Percentiles rank a stretch among this genome's conserved stretches.
phyloP scores from a whole-genome alignment of 2,888 invertebrate genomes.

The Dicycla oo region DNA sequence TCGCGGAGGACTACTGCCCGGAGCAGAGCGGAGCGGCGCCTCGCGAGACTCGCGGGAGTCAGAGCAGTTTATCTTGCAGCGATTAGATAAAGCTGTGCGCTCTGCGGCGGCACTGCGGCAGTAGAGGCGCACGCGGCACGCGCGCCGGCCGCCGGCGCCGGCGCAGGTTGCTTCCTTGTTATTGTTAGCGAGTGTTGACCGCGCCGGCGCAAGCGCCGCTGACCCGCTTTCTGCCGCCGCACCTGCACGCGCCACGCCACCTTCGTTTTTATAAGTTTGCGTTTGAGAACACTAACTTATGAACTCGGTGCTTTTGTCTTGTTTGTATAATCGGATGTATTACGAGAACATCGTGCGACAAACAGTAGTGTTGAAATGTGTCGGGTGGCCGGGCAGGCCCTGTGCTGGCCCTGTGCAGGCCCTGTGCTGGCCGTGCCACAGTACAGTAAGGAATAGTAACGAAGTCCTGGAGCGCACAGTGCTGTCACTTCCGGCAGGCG shows the following conservation, averaged over 20 bases:
- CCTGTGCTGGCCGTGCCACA: not conserved
- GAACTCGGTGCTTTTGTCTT: not conserved
- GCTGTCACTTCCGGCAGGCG: constrained; percentile 31
- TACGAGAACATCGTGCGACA: not conserved
- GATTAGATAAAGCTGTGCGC: constrained; percentile 86
- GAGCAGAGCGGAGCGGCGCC: constrained; percentile 39
- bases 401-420: not conserved
- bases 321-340: not conserved
- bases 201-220: constrained; percentile 68
- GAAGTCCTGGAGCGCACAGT: constrained; percentile 3
- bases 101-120: constrained; percentile 71
- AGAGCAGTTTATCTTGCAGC: constrained; percentile 78
- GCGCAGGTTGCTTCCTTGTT: constrained; percentile 73
- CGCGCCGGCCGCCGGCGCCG: constrained; percentile 62
- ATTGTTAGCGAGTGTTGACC: constrained; percentile 82
- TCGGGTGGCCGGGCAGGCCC: not conserved
- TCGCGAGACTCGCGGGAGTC: constrained; percentile 71
- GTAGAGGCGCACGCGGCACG: constrained; percentile 77
- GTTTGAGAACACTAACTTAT: not conserved
- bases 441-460: not conserved
- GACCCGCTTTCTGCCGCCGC: constrained; percentile 65
- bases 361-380: not conserved
- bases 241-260: constrained; percentile 34
- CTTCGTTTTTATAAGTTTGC: constrained; percentile 16
- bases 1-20: constrained; percentile 5